phyloP scores from a whole-genome alignment of 2,113 vertebrate species.

The Datnioides undecimradiatus region DNA sequence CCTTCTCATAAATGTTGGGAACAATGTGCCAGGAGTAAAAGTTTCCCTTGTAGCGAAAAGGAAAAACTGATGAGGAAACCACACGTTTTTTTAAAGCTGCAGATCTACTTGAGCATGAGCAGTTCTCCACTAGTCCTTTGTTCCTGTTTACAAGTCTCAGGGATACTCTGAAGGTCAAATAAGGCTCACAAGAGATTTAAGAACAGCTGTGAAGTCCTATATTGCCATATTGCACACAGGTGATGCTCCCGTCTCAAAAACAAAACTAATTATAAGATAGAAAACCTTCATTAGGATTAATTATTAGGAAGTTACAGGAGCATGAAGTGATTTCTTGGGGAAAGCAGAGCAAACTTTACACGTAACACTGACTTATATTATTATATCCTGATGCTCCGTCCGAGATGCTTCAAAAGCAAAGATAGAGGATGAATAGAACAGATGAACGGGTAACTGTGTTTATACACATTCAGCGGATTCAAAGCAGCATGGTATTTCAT shows the following conservation, averaged over 20 bases:
- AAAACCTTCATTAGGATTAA: too few species aligned
- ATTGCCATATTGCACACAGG: neutral
- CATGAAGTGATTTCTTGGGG: too few species aligned
- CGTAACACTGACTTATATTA: too few species aligned
- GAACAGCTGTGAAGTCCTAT: neutral
- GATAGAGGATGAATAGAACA: too few species aligned
- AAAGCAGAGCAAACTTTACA: too few species aligned
- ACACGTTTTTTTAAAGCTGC: neutral
- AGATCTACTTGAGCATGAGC: neutral
- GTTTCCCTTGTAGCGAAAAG: neutral
- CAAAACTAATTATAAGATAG: neutral
- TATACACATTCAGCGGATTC: too few species aligned
- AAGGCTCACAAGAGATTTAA: neutral
- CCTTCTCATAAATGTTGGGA: slow-evolving; percentile 28
- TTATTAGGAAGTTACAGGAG: too few species aligned
- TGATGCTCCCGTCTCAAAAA: neutral
- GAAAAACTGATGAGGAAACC: slow-evolving; percentile 6
- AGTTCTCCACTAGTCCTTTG: neutral
- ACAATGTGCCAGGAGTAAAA: slow-evolving; percentile 3
- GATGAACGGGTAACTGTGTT: too few species aligned
- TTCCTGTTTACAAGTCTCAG: slow-evolving; percentile 1
- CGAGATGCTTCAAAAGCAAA: too few species aligned
- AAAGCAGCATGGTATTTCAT: too few species aligned
- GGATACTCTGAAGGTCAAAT: neutral
- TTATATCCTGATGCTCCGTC: too few species aligned